phyloP scores from a whole-genome alignment of 2,888 invertebrate species.

The Acanthacorydalis orientalis region DNA sequence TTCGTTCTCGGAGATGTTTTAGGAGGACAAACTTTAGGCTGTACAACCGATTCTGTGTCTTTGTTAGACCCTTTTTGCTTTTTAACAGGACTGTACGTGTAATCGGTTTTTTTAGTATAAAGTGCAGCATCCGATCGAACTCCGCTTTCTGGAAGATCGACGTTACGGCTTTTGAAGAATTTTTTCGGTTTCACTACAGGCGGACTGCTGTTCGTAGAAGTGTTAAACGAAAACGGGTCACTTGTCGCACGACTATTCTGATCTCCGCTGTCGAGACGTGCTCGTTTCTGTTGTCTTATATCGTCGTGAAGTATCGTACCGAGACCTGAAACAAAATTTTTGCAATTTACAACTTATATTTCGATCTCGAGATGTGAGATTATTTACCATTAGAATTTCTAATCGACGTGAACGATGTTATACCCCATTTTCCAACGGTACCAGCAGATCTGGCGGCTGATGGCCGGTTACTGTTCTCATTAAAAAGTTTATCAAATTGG shows the following conservation, averaged over 20 bases:
- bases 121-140: constrained; percentile 17
- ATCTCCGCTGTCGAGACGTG: constrained; percentile 3
- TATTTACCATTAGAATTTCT: constrained; percentile 56
- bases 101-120: constrained; percentile 14
- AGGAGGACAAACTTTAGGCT: constrained; percentile 13
- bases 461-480: constrained; percentile 73
- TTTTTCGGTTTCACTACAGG: constrained; percentile 63
- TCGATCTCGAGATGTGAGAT: neutral
- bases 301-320: constrained; percentile 6
- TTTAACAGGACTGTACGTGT: constrained; percentile 1
- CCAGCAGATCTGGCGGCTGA: constrained; percentile 80
- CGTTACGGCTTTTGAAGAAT: constrained; percentile 76
- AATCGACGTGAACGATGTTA: constrained; percentile 83
- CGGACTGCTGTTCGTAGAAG: constrained; percentile 19
- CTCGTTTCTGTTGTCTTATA: constrained; percentile 5
- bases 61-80: constrained; percentile 5
- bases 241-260: constrained; percentile 13
- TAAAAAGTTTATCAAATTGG: constrained; percentile 45
- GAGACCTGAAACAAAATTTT: constrained; percentile 4
- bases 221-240: constrained; percentile 25
- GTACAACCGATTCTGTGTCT: neutral
- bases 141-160: constrained; percentile 34
- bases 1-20: constrained; percentile 7
- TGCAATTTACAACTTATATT: neutral
- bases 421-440: constrained; percentile 87